Evolutionary conservation across 2,113 vertebrate species (phyloP).

Genomic region (Thunnus thynnus): DNA sequence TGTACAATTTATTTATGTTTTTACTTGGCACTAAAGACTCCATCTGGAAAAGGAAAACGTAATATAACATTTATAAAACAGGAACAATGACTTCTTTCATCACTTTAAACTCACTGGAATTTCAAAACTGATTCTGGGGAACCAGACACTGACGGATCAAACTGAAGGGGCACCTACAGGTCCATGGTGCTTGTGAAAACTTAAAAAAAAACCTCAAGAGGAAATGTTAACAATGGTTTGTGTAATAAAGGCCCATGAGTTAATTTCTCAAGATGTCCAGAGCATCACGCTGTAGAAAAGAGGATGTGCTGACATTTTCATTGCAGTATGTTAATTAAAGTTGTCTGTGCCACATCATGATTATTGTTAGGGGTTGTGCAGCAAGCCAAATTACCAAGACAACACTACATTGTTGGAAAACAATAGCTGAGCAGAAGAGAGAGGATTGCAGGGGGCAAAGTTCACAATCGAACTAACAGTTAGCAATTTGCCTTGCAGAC

Average conservation of each 20-base stretch:
- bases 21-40: neutral
- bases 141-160: neutral
- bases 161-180: neutral
- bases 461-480: constrained; percentile 36
- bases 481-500: constrained; percentile 20
- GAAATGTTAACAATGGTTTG: constrained; percentile 68
- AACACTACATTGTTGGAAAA: constrained; percentile 64
- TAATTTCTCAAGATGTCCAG: constrained; percentile 39
- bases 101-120: neutral
- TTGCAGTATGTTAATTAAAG: constrained; percentile 15
- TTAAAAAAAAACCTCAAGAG: constrained; percentile 41
- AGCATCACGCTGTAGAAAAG: constrained; percentile 32
- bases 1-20: neutral
- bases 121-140: constrained; percentile 13
- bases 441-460: constrained; percentile 62
- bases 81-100: neutral
- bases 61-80: neutral
- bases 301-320: constrained; percentile 3
- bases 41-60: too few species aligned
- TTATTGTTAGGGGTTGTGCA: neutral
- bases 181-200: constrained; percentile 44
- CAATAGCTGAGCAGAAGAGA: constrained; percentile 46
- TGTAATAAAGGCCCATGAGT: constrained; percentile 34
- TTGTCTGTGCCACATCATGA: constrained; percentile 3
- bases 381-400: constrained; percentile 34